phyloP scores from a whole-genome alignment of 1,140 invertebrate genomes.

The Hermetia illucens region DNA sequence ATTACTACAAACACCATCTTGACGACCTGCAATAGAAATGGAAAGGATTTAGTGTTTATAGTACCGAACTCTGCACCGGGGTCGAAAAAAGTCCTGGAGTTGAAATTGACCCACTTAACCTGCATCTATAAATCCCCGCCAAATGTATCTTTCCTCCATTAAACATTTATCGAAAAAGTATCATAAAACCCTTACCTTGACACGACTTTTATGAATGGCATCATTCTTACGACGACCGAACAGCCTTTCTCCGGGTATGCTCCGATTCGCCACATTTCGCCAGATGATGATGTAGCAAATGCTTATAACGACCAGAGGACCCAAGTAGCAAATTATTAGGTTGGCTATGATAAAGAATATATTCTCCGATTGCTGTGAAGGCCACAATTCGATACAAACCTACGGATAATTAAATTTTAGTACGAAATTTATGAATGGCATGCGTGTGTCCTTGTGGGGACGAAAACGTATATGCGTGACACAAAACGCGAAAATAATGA shows the following conservation, averaged over 20 bases:
- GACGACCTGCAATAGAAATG: slow-evolving; percentile 26
- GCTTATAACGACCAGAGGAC: slow-evolving; percentile 35
- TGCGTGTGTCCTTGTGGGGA: too few species aligned
- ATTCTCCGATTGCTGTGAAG: slow-evolving; percentile 28
- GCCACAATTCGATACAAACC: slow-evolving; percentile 35
- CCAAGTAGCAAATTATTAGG: slow-evolving; percentile 42
- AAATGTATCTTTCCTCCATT: too few species aligned
- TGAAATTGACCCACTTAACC: too few species aligned
- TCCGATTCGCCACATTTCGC: slow-evolving; percentile 29
- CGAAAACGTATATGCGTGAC: too few species aligned
- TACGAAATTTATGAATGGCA: too few species aligned
- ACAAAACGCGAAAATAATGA: too few species aligned
- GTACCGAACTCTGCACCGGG: too few species aligned
- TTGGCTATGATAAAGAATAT: slow-evolving; percentile 42
- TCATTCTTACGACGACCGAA: slow-evolving; percentile 1
- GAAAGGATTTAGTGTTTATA: background rate
- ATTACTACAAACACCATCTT: slow-evolving; percentile 52
- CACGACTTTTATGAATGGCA: slow-evolving; percentile 13
- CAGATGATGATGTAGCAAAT: slow-evolving; percentile 41
- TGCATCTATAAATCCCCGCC: too few species aligned
- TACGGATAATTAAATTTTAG: too few species aligned
- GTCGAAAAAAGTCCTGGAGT: too few species aligned
- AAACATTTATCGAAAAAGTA: slow-evolving; percentile 4
- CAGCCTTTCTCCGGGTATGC: slow-evolving; percentile 17
- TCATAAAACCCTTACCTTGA: slow-evolving; percentile 9